A percentile compares a stretch with the other conserved stretches of the same genome.
These are phyloP conservation scores for Platysteira castanea DNA, from an alignment of 2,113 vertebrate species.

Conservation along the genomic window DNA sequence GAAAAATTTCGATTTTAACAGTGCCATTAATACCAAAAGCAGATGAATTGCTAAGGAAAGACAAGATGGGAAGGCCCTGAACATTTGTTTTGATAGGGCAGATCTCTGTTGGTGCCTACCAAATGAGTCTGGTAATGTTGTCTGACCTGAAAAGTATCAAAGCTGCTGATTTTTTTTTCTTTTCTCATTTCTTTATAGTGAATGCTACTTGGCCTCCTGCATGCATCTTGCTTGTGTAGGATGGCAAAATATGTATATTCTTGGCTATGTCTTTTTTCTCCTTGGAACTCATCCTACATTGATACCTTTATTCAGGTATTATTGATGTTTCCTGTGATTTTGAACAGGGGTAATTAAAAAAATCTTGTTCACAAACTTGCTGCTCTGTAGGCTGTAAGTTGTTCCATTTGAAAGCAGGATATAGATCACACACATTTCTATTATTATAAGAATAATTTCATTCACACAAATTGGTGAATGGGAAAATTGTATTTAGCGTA, in stretches of 20 bases:
- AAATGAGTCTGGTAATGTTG: background rate
- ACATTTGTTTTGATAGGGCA: conserved; percentile 33
- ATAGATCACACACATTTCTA: background rate
- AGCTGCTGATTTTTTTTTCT: background rate
- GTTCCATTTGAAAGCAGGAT: background rate
- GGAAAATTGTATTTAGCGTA: background rate
- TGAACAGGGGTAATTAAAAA: background rate
- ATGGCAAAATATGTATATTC: background rate
- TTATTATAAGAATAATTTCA: background rate
- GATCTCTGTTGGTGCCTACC: conserved; percentile 12
- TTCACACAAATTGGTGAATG: background rate
- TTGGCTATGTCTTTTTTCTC: background rate
- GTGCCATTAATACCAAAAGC: background rate
- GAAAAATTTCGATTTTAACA: conserved; percentile 3
- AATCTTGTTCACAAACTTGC: background rate
- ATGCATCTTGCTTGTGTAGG: background rate
- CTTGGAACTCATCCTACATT: background rate
- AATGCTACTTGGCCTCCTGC: background rate
- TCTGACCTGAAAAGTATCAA: conserved; percentile 8
- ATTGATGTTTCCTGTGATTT: background rate
- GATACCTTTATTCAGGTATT: background rate
- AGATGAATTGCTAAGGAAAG: background rate
- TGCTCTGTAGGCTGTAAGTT: background rate
- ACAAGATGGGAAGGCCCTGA: background rate
- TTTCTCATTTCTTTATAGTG: background rate